A percentile compares a stretch with the other conserved stretches of the same genome.
phyloP scores from a whole-genome alignment of 37 sponge, comb jelly and placozoan species.

The Diacarnus erythraeanus region DNA sequence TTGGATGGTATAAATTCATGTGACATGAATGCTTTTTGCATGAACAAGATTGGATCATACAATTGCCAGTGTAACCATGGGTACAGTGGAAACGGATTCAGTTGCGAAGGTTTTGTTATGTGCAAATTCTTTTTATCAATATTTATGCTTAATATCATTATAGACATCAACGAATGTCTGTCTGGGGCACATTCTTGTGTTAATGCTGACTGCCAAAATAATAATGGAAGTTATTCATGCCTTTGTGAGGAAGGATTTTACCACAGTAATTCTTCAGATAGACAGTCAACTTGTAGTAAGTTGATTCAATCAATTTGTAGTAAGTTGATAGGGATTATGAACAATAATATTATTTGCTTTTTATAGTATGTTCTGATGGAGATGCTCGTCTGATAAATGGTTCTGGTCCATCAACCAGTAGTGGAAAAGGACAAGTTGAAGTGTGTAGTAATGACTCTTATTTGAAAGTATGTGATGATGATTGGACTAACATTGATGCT shows the following conservation, averaged over 20 bases:
- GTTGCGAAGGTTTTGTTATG: slow-evolving; percentile 10
- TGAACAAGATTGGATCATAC: slow-evolving; percentile 42
- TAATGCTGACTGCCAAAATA: slow-evolving; percentile 21
- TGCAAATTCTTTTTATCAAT: neutral
- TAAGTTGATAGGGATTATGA: neutral
- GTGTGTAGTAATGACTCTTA: slow-evolving; percentile 10
- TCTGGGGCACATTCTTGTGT: neutral
- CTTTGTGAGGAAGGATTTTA: slow-evolving; percentile 8
- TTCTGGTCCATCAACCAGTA: neutral
- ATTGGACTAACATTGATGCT: slow-evolving; percentile 25
- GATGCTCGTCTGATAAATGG: slow-evolving; percentile 25
- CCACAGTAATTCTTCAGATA: neutral
- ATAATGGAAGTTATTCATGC: slow-evolving; percentile 14
- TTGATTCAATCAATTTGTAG: neutral
- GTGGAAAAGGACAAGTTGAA: slow-evolving; percentile 25
- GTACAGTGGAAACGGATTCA: slow-evolving; percentile 17
- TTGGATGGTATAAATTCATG: neutral
- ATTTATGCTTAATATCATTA: neutral
- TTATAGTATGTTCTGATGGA: slow-evolving; percentile 27
- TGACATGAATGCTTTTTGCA: slow-evolving; percentile 12
- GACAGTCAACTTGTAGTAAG: neutral
- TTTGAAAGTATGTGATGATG: slow-evolving; percentile 26
- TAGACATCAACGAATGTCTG: slow-evolving; percentile 58
- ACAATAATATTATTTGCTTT: neutral
- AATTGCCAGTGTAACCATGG: slow-evolving; percentile 44